phyloP scores from a whole-genome alignment of 2,113 vertebrate genomes.

The Condylura cristata region DNA sequence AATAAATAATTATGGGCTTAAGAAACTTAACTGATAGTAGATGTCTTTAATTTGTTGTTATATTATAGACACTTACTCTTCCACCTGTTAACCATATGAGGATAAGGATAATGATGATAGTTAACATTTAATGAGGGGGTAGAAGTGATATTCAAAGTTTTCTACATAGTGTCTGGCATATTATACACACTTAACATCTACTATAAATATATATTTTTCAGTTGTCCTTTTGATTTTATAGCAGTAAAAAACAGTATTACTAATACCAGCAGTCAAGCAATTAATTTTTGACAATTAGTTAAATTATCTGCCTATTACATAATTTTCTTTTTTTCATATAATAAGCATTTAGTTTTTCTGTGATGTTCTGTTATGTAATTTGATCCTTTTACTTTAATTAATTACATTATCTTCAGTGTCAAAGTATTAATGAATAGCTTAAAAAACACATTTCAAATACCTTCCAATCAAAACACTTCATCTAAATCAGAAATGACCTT shows the following conservation, averaged over 20 bases:
- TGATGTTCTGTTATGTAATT: background rate
- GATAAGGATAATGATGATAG: background rate
- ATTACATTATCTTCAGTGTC: background rate
- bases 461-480: slow-evolving; percentile 52
- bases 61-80: background rate
- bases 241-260: background rate
- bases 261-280: background rate
- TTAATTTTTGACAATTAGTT: background rate
- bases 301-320: background rate
- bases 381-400: background rate
- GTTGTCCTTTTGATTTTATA: background rate
- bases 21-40: background rate
- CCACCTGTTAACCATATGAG: background rate
- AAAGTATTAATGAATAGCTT: background rate
- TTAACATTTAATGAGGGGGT: background rate
- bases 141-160: background rate
- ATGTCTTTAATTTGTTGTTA: background rate
- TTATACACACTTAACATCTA: background rate
- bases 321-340: background rate
- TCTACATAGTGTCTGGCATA: background rate
- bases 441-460: background rate
- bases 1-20: background rate
- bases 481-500: slow-evolving; percentile 70
- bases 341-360: background rate
- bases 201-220: background rate